Base-by-base conservation (phyloP, 2,888 invertebrate species). In the Aricia artaxerxes region DNA sequence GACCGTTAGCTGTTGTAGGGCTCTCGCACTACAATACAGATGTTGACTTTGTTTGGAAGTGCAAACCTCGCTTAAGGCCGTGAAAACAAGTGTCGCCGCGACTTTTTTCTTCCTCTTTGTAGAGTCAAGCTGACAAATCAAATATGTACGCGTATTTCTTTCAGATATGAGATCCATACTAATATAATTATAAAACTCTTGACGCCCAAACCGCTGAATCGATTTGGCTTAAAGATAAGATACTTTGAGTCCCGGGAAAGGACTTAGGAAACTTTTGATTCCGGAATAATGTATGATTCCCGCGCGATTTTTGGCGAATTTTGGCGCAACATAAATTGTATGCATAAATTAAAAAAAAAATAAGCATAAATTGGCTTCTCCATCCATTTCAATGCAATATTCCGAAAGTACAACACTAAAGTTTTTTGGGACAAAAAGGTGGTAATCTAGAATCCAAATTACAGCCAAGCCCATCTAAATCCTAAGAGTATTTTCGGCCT, bases 21-120 rank as follows among this genome's bases (percentile, higher is more conserved):
- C 81, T 84, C 86, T 86, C 83, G 81, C 83, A 84, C 84, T 86
- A 84, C 76, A 85, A 85, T 83, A 83, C 82, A 82, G 78, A 75
- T 85, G 85, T 85, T 84, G 83, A 84, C 84, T 84, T 84, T 82
- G 80, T 78, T 80, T 80, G 79, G 81, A 80, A 78, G 81, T 82
- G 78, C 79, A 79, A 57, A 76, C 57, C 73, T 24, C 31, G 57
- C 35, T 57, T 38, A 76, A 76, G 57, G 13, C 35, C 69, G 9
- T 1, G 35, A 38, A 35, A 5, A 64, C 31, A 64, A 35, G 61
- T 5, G 69, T 13, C 35, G 64, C 31, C 9, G 31, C 64, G 69
- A 69, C 35, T 69, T 31, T 31, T 31, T 11, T 31, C 31, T 69
- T n/a, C 9, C 31, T 35, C 64, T 69, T 69, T 13, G 69, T 38